Evolutionary conservation across 2,113 vertebrate genomes (phyloP).

Genomic region (Microcebus jonahi): DNA sequence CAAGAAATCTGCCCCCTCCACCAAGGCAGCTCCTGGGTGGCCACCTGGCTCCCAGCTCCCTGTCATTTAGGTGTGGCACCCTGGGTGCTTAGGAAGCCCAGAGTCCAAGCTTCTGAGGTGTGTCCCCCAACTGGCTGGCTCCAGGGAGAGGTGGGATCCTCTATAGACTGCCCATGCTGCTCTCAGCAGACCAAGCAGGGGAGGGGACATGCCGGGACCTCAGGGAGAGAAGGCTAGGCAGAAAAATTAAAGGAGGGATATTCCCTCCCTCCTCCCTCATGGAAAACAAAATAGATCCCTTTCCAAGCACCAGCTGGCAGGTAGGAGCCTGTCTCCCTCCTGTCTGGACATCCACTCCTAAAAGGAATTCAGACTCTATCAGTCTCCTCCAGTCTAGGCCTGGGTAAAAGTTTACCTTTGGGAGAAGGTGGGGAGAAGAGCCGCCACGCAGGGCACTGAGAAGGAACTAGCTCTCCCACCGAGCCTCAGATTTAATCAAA

Average conservation of each 20-base stretch:
- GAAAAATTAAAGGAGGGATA: not conserved
- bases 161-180: too few relatives aligned
- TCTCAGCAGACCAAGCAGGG: not conserved
- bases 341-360: conserved; percentile 25
- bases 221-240: not conserved
- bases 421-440: not conserved
- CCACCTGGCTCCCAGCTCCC: not conserved
- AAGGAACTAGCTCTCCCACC: not conserved
- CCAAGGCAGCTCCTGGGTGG: not conserved
- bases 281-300: conserved; percentile 61
- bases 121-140: not conserved
- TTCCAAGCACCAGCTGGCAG: conserved; percentile 59
- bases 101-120: not conserved
- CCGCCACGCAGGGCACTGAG: not conserved
- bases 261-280: not conserved
- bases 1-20: not conserved
- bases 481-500: conserved; percentile 68
- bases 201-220: not conserved
- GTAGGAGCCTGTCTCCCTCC: conserved; percentile 47
- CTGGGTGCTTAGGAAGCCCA: not conserved
- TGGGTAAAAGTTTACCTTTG: conserved; percentile 62
- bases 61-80: not conserved
- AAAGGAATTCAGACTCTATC: conserved; percentile 36
- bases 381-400: not conserved
- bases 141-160: not conserved